Evolutionary conservation across 2,888 invertebrate genomes (phyloP), one percentile per base, ranked within the genome.

Genomic region (Rhagium mordax): DNA sequence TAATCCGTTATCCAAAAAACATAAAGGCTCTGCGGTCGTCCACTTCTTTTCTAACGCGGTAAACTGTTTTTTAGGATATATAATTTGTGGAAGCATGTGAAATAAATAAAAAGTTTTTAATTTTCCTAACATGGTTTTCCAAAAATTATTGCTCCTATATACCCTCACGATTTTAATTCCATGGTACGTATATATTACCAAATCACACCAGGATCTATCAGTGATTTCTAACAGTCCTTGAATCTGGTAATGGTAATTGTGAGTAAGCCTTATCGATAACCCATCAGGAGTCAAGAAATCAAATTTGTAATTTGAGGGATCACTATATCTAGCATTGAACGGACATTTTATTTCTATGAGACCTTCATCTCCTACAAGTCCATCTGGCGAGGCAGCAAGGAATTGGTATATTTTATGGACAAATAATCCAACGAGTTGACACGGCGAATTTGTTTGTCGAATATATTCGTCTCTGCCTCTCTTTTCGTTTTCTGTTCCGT

Each of bases 301-400:
- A 3, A 70, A 49, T 41, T 53, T 61, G 13, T 18, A 41, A 2
- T 16, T 60, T 8, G 29, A 8, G 4, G 60, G 49, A 65, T 71
- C 65, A 29, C 41, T 20, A 15, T 71, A 16, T 24, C 51, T 64
- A 20, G 18, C 33, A n/a, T 41, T 67, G 27, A 47, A 67, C 16
- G 71, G 71, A 61, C 67, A 67, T 62, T 67, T 62, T 15, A 72
- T 66, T 53, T 67, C 71, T 15, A 67, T 67, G 7, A 72, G 16
- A 3, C 62, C 71, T 13, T 67, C 71, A 21, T 62, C 57, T 15
- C 53, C 33, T 2, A 71, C 20, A 59, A 49, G 27, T 10, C 64
- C 68, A 20, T 68, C 68, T 49, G 61, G 51, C 16, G 69, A 69
- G 3, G 41, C 69, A 2, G 41, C 69, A 1, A 69, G 15, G 51